Evolutionary conservation across 2,888 invertebrate genomes (phyloP), one percentile per base, ranked within the genome.

Genomic region (Philaethria dido): DNA sequence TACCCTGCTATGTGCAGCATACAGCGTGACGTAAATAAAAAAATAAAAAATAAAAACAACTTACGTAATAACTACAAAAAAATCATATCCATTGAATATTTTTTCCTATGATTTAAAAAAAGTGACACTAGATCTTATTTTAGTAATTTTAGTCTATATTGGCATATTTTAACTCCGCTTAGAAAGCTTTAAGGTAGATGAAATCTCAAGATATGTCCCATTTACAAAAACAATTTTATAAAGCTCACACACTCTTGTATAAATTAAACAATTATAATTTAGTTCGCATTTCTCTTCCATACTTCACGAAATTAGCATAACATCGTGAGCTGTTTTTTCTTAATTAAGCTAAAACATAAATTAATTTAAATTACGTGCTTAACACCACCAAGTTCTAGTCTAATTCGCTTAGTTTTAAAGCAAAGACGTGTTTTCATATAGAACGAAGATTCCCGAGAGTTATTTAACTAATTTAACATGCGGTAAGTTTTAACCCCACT

Each of bases 391-490:
- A 86, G 83, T 86, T 85, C 75, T 78, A 76, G 78, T 79, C 81
- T 88, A 87, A 88, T 88, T 88, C 81, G 77, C 83, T 80, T 80
- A 82, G 83, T 81, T 81, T 85, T 89, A 89, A 78, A 89, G 90
- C 89, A 89, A 90, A 89, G 87, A 87, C 89, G 81, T 89, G 90
- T 89, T 85, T 81, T 78, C 86, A 82, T 85, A 83, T 69, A 73
- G 77, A 78, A 80, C 76, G 81, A 84, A 86, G 84, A 84, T 57
- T 84, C 80, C 78, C 74, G 69, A 80, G 83, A 86, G 86, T 84
- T 88, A 86, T 88, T 87, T 85, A 86, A 87, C 87, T 85, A 87
- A 89, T 87, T 89, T 87, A 85, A 88, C 85, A 87, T 85, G 86
- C 84, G 81, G 80, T 80, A 86, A 87, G 87, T 89, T 89, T 87